phyloP scores from a whole-genome alignment of 2,113 vertebrate genomes.

The Psittacara wagleri region DNA sequence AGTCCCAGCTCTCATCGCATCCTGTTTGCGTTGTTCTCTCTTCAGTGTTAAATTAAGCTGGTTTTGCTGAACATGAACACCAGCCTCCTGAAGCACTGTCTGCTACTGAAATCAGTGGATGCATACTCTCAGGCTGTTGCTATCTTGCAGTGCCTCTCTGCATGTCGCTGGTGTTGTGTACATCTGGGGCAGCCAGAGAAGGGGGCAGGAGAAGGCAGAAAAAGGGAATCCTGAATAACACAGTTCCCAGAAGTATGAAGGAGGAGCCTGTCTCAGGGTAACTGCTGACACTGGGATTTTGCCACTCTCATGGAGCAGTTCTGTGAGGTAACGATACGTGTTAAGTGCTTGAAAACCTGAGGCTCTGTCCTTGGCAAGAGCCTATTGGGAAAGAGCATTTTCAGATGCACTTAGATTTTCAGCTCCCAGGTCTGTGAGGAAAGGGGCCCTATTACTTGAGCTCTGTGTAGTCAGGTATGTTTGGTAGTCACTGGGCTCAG shows the following conservation, averaged over 20 bases:
- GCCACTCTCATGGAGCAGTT: background rate
- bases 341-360: background rate
- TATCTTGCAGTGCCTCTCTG: background rate
- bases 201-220: background rate
- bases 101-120: background rate
- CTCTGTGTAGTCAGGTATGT: background rate
- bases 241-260: background rate
- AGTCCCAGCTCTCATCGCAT: slow-evolving; percentile 15
- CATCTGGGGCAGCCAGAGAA: background rate
- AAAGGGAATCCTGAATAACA: background rate
- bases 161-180: background rate
- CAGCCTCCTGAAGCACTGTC: background rate
- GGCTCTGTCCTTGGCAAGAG: background rate
- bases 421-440: background rate
- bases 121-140: slow-evolving; percentile 35
- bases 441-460: background rate
- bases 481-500: background rate
- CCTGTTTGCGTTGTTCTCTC: background rate
- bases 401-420: background rate
- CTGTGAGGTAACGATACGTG: background rate
- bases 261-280: background rate
- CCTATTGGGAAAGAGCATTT: background rate
- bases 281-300: background rate
- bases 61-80: background rate
- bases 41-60: slow-evolving; percentile 31